These are phyloP conservation scores for Hemibagrus guttatus DNA, from an alignment of 2,797 vertebrate genomes.

Conservation along the genomic window DNA sequence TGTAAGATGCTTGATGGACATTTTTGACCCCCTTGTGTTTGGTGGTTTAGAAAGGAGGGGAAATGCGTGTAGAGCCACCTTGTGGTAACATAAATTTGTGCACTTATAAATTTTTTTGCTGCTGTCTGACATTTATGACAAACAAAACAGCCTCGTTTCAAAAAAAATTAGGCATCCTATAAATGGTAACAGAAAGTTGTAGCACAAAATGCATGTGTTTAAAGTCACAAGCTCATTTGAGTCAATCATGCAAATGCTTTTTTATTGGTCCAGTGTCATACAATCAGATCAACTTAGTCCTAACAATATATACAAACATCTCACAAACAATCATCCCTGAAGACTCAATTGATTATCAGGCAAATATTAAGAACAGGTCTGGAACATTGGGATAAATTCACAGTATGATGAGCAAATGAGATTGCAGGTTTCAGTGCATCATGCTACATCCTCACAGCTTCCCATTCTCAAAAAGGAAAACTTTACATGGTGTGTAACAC, in stretches of 20 bases:
- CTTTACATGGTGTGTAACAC: background rate
- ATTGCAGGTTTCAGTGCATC: constrained; percentile 13
- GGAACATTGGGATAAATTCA: background rate
- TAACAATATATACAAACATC: constrained; percentile 37
- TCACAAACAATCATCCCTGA: background rate
- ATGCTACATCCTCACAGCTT: background rate
- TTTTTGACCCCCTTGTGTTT: background rate
- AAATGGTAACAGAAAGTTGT: background rate
- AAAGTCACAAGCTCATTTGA: background rate
- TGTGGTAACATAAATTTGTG: constrained; percentile 17
- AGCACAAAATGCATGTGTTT: background rate
- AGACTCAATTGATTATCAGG: background rate
- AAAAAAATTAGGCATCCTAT: background rate
- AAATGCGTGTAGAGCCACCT: constrained; percentile 14
- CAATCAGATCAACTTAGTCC: constrained; percentile 4
- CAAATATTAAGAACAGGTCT: background rate
- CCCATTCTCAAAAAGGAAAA: background rate
- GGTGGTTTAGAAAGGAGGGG: background rate
- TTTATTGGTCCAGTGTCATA: constrained; percentile 27
- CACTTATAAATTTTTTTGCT: background rate
- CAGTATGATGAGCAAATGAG: background rate
- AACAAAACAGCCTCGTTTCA: background rate
- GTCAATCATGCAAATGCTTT: constrained; percentile 41
- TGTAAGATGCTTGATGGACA: background rate
- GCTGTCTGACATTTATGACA: background rate